phyloP scores from a whole-genome alignment of 30 jellyfish, hydroid and myxozoan species.

The Hydractinia symbiolongicarpus region DNA sequence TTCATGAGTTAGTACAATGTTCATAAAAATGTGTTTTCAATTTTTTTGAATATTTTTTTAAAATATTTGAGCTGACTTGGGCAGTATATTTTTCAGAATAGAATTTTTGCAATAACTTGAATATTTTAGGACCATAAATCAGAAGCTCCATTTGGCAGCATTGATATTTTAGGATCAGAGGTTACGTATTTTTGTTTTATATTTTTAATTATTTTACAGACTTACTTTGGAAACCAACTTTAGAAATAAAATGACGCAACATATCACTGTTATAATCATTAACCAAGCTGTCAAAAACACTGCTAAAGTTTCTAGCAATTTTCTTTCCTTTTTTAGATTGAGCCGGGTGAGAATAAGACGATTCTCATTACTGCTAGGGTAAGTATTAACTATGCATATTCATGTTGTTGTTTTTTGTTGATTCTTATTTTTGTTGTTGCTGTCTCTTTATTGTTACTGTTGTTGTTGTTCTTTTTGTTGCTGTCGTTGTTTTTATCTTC shows the following conservation, averaged over 20 bases:
- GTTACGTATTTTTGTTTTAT: not conserved
- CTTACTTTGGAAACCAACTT: not conserved
- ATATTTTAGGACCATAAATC: conserved; percentile 24
- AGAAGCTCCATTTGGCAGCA: conserved; percentile 33
- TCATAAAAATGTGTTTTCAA: too few relatives aligned
- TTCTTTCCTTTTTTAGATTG: not conserved
- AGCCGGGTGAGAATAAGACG: not conserved
- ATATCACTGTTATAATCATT: too few relatives aligned
- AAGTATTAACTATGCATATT: not conserved
- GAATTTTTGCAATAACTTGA: not conserved
- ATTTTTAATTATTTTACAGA: not conserved
- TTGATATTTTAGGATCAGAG: conserved; percentile 27
- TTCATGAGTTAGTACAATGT: too few relatives aligned
- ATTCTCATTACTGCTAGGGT: not conserved
- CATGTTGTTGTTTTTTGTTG: not conserved
- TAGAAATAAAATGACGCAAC: too few relatives aligned
- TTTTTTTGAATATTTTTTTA: too few relatives aligned
- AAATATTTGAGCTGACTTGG: too few relatives aligned
- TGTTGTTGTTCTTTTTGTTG: too few relatives aligned
- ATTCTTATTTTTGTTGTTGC: not conserved
- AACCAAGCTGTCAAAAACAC: not conserved
- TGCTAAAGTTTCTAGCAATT: not conserved
- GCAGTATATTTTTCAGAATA: too few relatives aligned
- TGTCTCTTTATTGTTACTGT: too few relatives aligned
- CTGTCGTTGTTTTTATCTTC: too few relatives aligned